Percentiles rank a stretch among this genome's conserved stretches.
Conservation (phyloP, 2,888 invertebrate genomes). For the Mimachlamys varia region DNA sequence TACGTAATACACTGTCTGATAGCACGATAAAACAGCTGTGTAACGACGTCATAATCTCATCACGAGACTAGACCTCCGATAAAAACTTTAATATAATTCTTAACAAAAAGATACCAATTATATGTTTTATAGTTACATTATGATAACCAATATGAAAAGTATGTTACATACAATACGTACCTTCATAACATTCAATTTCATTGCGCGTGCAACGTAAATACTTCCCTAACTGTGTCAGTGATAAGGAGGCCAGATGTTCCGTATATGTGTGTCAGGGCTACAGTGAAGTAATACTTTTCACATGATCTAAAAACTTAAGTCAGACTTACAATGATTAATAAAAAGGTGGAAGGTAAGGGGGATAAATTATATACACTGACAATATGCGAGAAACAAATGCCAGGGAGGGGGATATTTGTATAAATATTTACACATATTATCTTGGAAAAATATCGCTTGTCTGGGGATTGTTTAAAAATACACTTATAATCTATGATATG, state of each 20-base stretch:
- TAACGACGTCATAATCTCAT: neutral
- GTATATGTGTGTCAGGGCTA: neutral
- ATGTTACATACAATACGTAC: neutral
- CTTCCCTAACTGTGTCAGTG: neutral
- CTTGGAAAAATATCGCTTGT: no score
- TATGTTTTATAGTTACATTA: neutral
- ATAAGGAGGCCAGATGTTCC: neutral
- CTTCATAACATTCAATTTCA: neutral
- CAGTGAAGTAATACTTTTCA: neutral
- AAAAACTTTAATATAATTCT: neutral
- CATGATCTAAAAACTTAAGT: neutral
- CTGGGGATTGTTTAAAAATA: no score
- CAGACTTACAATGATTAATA: neutral
- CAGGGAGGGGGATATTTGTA: no score
- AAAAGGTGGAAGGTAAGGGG: no score
- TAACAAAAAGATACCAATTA: neutral
- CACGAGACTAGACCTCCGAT: neutral
- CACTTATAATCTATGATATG: no score
- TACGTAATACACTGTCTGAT: neutral
- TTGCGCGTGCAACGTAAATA: neutral
- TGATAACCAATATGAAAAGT: neutral
- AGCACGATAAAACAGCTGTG: neutral
- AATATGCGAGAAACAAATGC: no score
- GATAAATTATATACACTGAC: no score
- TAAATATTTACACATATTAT: no score